Conservation (phyloP, 2,888 invertebrate genomes). For the Coelogynopora nodosa region DNA sequence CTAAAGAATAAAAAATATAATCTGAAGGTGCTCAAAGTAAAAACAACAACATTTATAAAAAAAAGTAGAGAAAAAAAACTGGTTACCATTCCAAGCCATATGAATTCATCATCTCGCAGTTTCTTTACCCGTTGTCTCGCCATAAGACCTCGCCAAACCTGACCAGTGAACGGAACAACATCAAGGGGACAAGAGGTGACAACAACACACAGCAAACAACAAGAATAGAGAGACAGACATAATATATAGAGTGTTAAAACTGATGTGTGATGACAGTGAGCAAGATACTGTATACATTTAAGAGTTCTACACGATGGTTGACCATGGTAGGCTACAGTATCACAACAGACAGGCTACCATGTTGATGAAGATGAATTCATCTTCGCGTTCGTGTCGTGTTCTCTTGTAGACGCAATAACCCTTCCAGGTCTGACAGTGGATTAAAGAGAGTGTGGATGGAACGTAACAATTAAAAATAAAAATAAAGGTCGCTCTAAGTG, state of each 20-base stretch:
- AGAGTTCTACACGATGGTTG: too few species aligned
- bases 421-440: conserved; percentile 58
- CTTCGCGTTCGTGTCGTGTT: conserved; percentile 65
- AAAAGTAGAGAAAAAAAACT: too few species aligned
- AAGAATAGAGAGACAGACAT: conserved; percentile 13
- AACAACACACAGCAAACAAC: not conserved
- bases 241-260: not conserved
- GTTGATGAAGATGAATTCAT: conserved; percentile 83
- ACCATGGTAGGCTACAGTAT: too few species aligned
- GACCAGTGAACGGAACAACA: not conserved
- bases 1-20: too few species aligned
- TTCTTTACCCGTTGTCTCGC: conserved; percentile 71
- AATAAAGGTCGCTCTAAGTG: too few species aligned
- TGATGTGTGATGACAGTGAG: too few species aligned
- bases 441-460: too few species aligned
- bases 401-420: conserved; percentile 58
- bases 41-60: too few species aligned
- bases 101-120: conserved; percentile 74
- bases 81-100: conserved; percentile 75
- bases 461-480: too few species aligned
- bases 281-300: too few species aligned
- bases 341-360: conserved; percentile 65
- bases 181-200: too few species aligned
- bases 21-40: too few species aligned
- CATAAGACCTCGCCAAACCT: conserved; percentile 76